Conservation (phyloP, 2,113 vertebrate species). For the Nothocercus nigrocapillus region DNA sequence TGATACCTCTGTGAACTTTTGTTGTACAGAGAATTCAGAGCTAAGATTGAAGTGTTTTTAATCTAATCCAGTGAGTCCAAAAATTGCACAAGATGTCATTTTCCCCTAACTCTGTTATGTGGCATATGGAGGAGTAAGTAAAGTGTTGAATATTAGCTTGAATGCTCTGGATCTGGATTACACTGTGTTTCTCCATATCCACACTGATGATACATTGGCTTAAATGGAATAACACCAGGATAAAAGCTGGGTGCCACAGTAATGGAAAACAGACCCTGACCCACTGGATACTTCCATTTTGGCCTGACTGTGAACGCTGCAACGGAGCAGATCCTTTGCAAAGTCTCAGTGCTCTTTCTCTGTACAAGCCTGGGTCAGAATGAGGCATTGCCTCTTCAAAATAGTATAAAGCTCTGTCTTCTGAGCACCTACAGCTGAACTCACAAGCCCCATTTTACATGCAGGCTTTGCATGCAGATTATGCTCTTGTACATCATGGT, state of each 20-base stretch:
- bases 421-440: neutral
- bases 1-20: neutral
- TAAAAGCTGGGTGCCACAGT: neutral
- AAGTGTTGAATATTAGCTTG: neutral
- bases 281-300: neutral
- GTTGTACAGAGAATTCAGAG: neutral
- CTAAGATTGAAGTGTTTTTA: neutral
- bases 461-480: neutral
- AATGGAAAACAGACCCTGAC: neutral
- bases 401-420: neutral
- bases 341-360: neutral
- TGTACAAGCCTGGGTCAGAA: neutral
- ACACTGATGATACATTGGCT: neutral
- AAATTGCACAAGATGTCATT: neutral
- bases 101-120: neutral
- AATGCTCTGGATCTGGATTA: neutral
- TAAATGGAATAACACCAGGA: neutral
- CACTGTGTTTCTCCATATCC: neutral
- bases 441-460: neutral
- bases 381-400: neutral
- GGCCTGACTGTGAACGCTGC: neutral
- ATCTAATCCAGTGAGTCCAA: neutral
- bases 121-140: neutral
- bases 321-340: neutral
- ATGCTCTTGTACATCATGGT: neutral